Conservation (phyloP, 2,113 vertebrate species). For the Menidia beryllina region DNA sequence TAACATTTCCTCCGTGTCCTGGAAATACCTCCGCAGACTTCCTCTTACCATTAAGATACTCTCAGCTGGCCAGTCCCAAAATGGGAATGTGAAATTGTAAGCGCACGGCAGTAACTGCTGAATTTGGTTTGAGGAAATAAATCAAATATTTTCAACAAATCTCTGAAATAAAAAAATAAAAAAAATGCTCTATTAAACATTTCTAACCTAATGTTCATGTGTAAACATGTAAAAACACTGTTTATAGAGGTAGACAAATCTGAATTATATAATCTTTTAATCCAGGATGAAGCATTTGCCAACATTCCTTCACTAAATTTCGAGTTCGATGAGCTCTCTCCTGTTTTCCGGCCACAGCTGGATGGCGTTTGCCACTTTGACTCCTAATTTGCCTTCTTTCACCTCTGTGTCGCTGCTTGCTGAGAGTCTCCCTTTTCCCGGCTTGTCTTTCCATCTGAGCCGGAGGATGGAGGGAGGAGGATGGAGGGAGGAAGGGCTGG, state of each 20-base stretch:
- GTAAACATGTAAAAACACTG: no score
- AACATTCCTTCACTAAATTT: neutral
- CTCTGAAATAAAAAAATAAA: neutral
- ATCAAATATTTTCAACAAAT: constrained; percentile 2
- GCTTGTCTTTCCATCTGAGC: constrained; percentile 51
- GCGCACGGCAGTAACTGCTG: neutral
- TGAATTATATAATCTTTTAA: no score
- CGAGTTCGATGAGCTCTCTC: neutral
- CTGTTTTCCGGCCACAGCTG: neutral
- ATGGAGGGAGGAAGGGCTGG: constrained; percentile 43
- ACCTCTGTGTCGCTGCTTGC: constrained; percentile 40
- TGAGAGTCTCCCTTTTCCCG: constrained; percentile 24
- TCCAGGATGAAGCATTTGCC: neutral
- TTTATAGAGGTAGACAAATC: no score
- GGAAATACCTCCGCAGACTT: constrained; percentile 31
- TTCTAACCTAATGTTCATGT: no score
- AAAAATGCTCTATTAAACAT: no score
- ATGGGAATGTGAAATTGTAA: constrained; percentile 19
- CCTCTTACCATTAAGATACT: neutral
- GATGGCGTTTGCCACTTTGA: constrained; percentile 1
- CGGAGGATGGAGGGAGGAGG: constrained; percentile 56
- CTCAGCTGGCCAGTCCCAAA: constrained; percentile 1
- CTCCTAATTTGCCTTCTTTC: constrained; percentile 28
- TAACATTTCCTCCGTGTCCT: constrained; percentile 50
- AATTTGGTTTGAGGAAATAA: neutral